Evolutionary conservation across 2,888 invertebrate genomes (phyloP), one percentile per base, ranked within the genome.

Genomic region (Phrixothrix hirtus): DNA sequence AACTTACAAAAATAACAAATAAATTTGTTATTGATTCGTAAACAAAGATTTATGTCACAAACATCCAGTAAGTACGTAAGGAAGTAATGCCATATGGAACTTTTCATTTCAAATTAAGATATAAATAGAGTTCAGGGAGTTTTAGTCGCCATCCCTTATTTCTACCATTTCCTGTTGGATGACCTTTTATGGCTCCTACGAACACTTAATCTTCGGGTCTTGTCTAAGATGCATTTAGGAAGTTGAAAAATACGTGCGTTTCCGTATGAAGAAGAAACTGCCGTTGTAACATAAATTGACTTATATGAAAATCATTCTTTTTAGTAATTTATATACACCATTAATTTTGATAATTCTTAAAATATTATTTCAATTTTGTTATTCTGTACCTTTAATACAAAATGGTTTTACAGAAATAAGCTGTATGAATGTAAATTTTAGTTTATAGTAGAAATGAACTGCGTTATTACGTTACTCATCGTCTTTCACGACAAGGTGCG

Each of bases 121-220:
- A 61, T 60, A 61, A 61, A 62, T 61, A 62, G 58, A 55, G 50
- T 46, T 21, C 21, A 55, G 47, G 55, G 53, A n/a, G n/a, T n/a
- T n/a, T n/a, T n/a, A n/a, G 48, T 34, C 54, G 46, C 45, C 57
- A 59, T 61, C 59, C 61, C 61, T 57, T 48, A 52, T 36, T 47
- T 49, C 47, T 49, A 36, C 52, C 51, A 58, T 61, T 63, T 66
- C 63, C 64, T 60, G 60, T 50, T 48, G 57, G 62, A 61, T 67
- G 65, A 66, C 66, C 68, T 64, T 66, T 61, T 55, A 52, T 46
- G 49, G 57, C 48, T 57, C 58, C 60, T 53, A 45, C 49, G 55
- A 59, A 59, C 57, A 59, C 63, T 63, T 60, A 59, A 60, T 64
- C 59, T 60, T 55, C 55, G 39, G 44, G 54, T 48, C 56, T 57